Evolutionary conservation across 2,797 vertebrate species (phyloP), one percentile per base, ranked within the genome.

Genomic region (Periparus ater): DNA sequence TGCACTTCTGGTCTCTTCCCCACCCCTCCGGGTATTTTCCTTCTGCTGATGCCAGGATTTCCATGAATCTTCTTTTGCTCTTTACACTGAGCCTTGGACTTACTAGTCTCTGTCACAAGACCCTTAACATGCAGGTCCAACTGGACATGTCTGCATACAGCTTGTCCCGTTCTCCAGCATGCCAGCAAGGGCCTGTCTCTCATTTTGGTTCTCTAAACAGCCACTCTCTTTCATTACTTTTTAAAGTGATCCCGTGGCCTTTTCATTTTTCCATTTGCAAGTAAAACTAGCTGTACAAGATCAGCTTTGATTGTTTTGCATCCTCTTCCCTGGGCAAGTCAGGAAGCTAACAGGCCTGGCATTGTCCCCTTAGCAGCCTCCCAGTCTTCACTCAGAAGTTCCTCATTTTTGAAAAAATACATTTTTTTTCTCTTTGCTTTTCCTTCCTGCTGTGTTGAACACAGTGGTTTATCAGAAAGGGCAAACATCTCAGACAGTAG

Each of bases 211-310:
- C 68, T 89, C 61, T 61, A 72, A 91, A 93, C 62, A 96, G 54
- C 27, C 21, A 1, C 30, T 26, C 8, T 79, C 68, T 89, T 94
- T 96, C 91, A 92, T 91, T 55, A 19, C 61, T 75, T 85, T 71
- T 44, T 77, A 40, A 71, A 95, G 60, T 47, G 70, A 63, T 88
- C 68, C n/a, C 54, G 13, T 5, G 34, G 68, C 51, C 89, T 95
- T 92, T 94, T 38, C 32, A 42, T 73, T 95, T 95, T 95, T 81
- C 73, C 54, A 23, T 92, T 88, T 65, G 42, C 58, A 75, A 91
- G 91, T 57, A 80, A 91, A 91, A 71, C 81, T 63, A 76, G 55
- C 57, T 34, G 47, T 57, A 87, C 84, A 95, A 92, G 96, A 87
- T 85, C 88, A 83, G 72, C 86, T 93, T 94, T 93, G 74, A 84